Evolutionary conservation across 2,888 invertebrate genomes (phyloP), one percentile per base, ranked within the genome.

Genomic region (Pediacus dermestoides): DNA sequence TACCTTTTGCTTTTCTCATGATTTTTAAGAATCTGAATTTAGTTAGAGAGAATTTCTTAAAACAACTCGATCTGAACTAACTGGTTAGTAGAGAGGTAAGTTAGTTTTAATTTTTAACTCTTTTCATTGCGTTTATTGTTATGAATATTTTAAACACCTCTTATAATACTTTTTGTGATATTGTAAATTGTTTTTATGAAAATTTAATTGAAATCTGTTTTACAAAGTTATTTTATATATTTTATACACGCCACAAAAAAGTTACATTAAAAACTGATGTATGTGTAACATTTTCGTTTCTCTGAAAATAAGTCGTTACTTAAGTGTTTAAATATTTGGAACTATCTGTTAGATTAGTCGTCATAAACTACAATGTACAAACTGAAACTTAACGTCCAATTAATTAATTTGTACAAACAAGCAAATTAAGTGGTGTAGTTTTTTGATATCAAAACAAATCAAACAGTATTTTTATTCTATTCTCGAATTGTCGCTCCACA

Each of bases 341-440:
- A 16, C 10, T 38, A 28, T 37, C 35, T 41, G 33, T 41, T 34
- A 39, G 41, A 30, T 27, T 39, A 39, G 36, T 34, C 34, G 25
- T 32, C 14, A 25, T 23, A 34, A 42, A 41, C 37, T 35, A 39
- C 14, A 13, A 47, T 48, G 51, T 53, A 52, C 53, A 55, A 55
- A 43, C 40, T 36, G 43, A 55, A 52, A 52, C 48, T 55, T 48
- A 44, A 46, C 55, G 55, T 55, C 55, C 55, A 55, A 49, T 48
- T 43, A 42, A 30, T 14, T 10, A 30, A 42, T 38, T 28, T 41
- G 14, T 12, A 30, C 9, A 22, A 26, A 30, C 26, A 18, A 7
- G 21, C 6, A 18, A 18, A 18, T 48, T 42, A 42, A 44, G 18
- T 27, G 35, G 16, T 35, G 35, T 35, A 35, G 35, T 35, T 35